Evolutionary conservation across 2,888 invertebrate genomes (phyloP).

Genomic region (Epinotia nisella): DNA sequence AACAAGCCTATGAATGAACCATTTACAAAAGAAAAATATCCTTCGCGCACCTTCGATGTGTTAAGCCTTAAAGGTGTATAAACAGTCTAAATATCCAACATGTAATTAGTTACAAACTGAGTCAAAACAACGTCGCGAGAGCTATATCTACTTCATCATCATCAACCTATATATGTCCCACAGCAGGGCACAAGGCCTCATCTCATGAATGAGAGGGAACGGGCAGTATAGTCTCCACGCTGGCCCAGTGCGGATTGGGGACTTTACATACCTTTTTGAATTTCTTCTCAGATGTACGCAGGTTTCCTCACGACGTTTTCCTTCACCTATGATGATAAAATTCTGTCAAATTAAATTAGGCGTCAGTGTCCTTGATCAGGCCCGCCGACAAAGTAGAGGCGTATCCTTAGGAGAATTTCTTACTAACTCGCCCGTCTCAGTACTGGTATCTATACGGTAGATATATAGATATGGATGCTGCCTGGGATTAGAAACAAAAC

Average conservation of each 20-base stretch:
- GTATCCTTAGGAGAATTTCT: not conserved
- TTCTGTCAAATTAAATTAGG: not conserved
- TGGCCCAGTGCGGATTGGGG: too few species aligned
- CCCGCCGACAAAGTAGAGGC: not conserved
- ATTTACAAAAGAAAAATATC: too few species aligned
- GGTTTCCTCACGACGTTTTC: too few species aligned
- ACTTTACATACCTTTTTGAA: too few species aligned
- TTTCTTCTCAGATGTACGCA: too few species aligned
- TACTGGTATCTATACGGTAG: not conserved
- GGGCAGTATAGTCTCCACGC: too few species aligned
- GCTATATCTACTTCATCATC: not conserved
- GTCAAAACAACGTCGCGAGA: not conserved
- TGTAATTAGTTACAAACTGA: not conserved
- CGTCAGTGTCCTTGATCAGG: not conserved
- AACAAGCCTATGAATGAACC: too few species aligned
- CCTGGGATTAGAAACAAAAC: conserved; percentile 47
- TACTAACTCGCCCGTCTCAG: not conserved
- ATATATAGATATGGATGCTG: not conserved
- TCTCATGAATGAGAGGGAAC: too few species aligned
- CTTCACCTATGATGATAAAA: not conserved
- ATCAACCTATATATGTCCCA: too few species aligned
- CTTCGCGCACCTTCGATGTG: too few species aligned
- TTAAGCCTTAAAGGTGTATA: too few species aligned
- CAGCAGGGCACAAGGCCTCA: too few species aligned
- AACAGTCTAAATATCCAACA: not conserved